Evolutionary conservation across 2,113 vertebrate species (phyloP).

Genomic region (Coryphaenoides rupestris): DNA sequence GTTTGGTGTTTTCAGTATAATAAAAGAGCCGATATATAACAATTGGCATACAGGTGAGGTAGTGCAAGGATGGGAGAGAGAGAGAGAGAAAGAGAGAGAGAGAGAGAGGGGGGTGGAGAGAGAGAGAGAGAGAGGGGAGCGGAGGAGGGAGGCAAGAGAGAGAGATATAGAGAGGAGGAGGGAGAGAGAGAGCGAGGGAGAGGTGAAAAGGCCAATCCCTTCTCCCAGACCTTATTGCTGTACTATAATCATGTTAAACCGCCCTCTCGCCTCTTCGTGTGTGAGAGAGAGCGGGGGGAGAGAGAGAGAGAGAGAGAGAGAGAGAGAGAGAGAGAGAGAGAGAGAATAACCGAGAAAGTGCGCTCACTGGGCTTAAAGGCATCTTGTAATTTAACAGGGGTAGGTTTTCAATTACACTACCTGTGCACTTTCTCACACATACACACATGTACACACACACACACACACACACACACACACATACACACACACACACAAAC

Average conservation of each 20-base stretch:
- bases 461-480: too few species aligned
- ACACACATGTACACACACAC: conserved; percentile 6
- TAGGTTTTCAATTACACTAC: conserved; percentile 54
- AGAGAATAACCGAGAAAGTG: conserved; percentile 11
- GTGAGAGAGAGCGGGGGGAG: not conserved
- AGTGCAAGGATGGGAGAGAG: too few species aligned
- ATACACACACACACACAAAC: not conserved
- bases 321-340: not conserved
- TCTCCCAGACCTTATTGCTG: conserved; percentile 30
- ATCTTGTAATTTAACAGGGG: conserved; percentile 44
- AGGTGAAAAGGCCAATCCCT: not conserved
- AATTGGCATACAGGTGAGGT: not conserved
- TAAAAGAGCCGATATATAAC: too few species aligned
- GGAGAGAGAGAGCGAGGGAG: conserved; percentile 1
- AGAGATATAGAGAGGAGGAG: conserved; percentile 7
- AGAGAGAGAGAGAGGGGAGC: conserved; percentile 15
- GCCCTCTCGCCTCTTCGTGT: conserved; percentile 17
- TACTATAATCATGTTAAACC: conserved; percentile 37
- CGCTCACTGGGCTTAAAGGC: conserved; percentile 47
- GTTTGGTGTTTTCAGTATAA: not conserved
- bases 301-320: conserved; percentile 4
- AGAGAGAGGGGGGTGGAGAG: not conserved
- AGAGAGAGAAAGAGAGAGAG: too few species aligned
- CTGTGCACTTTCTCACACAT: conserved; percentile 9
- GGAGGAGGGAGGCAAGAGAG: conserved; percentile 11